Evolutionary conservation across 2,113 vertebrate species (phyloP).

Genomic region (Serinus canaria): DNA sequence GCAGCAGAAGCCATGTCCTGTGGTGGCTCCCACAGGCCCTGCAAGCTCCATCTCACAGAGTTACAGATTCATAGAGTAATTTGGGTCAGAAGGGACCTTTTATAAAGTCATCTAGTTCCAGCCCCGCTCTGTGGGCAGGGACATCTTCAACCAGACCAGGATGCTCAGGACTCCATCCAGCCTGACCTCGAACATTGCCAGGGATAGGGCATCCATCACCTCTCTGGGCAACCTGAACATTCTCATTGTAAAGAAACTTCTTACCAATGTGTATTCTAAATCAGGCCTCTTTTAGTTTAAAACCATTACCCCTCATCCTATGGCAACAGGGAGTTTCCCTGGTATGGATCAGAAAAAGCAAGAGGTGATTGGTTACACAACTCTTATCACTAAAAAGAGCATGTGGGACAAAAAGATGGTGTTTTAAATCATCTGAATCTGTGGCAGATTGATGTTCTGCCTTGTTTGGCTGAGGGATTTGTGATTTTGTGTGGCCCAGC

Average conservation of each 20-base stretch:
- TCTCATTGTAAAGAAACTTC: not conserved
- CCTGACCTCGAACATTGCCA: not conserved
- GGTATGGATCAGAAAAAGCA: not conserved
- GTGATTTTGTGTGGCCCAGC: not conserved
- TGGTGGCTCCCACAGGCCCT: fast-evolving
- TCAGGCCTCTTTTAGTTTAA: not conserved
- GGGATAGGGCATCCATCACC: not conserved
- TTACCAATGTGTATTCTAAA: not conserved
- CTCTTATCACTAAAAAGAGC: not conserved
- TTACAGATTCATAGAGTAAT: not conserved
- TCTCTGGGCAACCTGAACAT: not conserved
- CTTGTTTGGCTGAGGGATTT: not conserved
- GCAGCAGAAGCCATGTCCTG: fast-evolving
- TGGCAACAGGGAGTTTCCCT: not conserved
- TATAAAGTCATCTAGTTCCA: not conserved
- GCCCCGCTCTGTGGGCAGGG: fast-evolving
- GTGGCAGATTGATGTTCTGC: not conserved
- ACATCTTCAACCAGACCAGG: not conserved
- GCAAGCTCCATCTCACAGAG: not conserved
- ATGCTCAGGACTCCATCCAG: not conserved
- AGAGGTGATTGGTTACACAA: too few species aligned
- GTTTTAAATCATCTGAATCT: not conserved
- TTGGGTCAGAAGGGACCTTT: not conserved
- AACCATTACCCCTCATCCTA: not conserved
- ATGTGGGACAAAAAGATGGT: fast-evolving